Base-by-base conservation (phyloP, 2,113 vertebrate genomes). In the Pachyramphus minor region DNA sequence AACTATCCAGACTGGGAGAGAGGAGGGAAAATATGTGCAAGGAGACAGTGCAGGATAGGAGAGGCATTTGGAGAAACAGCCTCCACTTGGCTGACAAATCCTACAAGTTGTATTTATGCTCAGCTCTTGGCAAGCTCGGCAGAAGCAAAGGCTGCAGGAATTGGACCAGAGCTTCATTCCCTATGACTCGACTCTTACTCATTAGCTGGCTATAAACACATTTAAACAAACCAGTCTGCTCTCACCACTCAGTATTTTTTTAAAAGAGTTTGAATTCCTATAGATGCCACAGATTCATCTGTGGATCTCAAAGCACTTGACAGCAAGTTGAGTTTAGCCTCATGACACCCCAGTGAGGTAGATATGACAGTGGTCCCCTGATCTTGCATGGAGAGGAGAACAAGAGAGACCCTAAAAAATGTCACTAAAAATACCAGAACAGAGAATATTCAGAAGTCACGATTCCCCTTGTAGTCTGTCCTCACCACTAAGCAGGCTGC, bases 131-230 rank as follows among this genome's bases (percentile, higher is more conserved):
- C 85, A 96, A 89, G 84, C 91, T 89, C 2, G 7, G 58, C 84
- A 91, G 60, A 81, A 96, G 74, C 37, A 83, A 87, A 80, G 68
- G 82, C 85, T 90, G 64, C 33, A 88, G 52, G 79, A 94, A 80
- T 74, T 94, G 85, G 76, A 95, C 81, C 35, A 86, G 83, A 89
- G 92, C 53, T 80, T 71, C 1, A 0, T 88, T 95, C 93, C 69
- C 60, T 67, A 44, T 83, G 88, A 94, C 85, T 95, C 8, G n/a
- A 68, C 75, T 92, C 96, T 96, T 95, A 93, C 89, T 95, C 92
- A 94, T 86, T 52, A 94, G 64, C 96, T 94, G 83, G 76, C 86
- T 94, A 87, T 42, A 84, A 92, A 92, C 88, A 86, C 53, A 93
- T n/a, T 72, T 84, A 89, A 95, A 96, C 79, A 91, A 88, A 91